Evolutionary conservation across 35 echinoderm and acorn worm species (phyloP).

Genomic region (Chiridota heheva): DNA sequence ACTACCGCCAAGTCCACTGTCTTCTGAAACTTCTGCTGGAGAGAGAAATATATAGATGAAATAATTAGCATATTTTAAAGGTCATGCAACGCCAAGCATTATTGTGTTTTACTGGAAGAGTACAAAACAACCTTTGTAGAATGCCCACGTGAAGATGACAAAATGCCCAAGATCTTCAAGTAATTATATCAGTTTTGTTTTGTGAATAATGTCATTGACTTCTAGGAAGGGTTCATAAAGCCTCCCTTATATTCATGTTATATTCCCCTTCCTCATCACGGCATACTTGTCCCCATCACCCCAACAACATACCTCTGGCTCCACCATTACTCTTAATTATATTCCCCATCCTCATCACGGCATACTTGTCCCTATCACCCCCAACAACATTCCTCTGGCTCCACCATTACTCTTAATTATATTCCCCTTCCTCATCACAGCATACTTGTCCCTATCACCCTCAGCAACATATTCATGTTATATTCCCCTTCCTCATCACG

Average conservation of each 20-base stretch:
- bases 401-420: neutral
- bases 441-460: neutral
- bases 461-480: too few species aligned
- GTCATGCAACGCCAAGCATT: neutral
- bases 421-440: neutral
- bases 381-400: slow-evolving; percentile 12
- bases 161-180: neutral
- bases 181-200: too few species aligned
- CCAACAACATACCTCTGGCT: slow-evolving; percentile 4
- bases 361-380: neutral
- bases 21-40: slow-evolving; percentile 57
- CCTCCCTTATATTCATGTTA: neutral
- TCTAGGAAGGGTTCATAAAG: neutral
- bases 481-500: too few species aligned
- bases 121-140: neutral
- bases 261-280: neutral
- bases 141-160: neutral
- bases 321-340: neutral
- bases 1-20: slow-evolving; percentile 91
- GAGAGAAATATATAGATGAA: slow-evolving; percentile 7
- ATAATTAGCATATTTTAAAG: too few species aligned
- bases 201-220: too few species aligned
- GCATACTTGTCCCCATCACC: neutral
- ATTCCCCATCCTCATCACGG: neutral
- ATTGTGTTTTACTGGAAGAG: neutral